Base-by-base conservation (phyloP, 2,888 invertebrate genomes). In the Ariolimax columbianus region DNA sequence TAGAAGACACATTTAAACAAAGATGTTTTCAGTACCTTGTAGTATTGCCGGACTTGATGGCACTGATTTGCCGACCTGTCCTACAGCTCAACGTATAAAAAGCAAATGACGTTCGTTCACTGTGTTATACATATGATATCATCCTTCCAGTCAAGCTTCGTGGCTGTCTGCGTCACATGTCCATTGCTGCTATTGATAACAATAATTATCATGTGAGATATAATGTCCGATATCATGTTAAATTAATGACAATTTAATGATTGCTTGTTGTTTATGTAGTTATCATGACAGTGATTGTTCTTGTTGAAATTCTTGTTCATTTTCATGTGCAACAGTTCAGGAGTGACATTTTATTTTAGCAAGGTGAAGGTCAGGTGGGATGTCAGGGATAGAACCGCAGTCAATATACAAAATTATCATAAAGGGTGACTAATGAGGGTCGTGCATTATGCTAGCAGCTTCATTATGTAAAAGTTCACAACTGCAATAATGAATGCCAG, bases 201-300 rank as follows among this genome's bases (percentile, higher is more conserved):
- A 38, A 72, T 72, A 72, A 72, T 72, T 38, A 7, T 72, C 23
- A 72, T 72, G 72, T 72, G 40, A 72, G 19, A 55, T 55, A 7
- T 72, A 23, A 72, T 72, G 72, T 72, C 23, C 38, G 19, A 55
- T 55, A 72, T 26, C 40, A 40, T 72, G 55, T 72, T 40, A 40
- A 40, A 72, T 38, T 72, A 38, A 72, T 72, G 1, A 72, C 7
- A 30, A 63, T 6, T 23, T 63, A 63, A 63, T 63, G 3, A 7
- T 63, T 14, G 63, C n/a, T 63, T 4, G 14, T 63, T 14, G 63
- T 63, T 63, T 14, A n/a, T 30, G 63, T 63, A 63, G 63, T 63
- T 55, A 51, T 51, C 17, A 51, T 63, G 63, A 11, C 23, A 23
- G 30, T 63, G 26, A 63, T 63, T 63, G 63, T 63, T 63, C 30